A percentile compares a stretch with the other conserved stretches of the same genome.
phyloP scores from a whole-genome alignment of 2,113 vertebrate genomes.

The Reinhardtius hippoglossoides region DNA sequence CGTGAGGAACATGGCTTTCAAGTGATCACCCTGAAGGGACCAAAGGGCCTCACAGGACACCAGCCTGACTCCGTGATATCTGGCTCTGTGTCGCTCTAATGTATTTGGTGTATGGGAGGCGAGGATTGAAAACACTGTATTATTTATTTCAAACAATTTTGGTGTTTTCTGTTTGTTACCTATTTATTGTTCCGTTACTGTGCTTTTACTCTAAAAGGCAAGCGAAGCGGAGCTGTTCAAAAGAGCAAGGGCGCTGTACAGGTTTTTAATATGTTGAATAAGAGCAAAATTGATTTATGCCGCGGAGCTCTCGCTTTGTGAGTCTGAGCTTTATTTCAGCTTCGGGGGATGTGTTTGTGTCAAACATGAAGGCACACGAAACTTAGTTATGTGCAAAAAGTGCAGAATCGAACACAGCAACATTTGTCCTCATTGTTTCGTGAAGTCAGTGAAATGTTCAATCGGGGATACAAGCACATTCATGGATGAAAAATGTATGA shows the following conservation, averaged over 20 bases:
- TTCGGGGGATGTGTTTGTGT: slow-evolving; percentile 28
- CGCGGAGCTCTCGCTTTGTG: slow-evolving; percentile 27
- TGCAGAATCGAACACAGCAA: slow-evolving; percentile 55
- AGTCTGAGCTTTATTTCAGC: slow-evolving; percentile 26
- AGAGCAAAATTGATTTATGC: slow-evolving; percentile 30
- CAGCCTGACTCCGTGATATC: slow-evolving; percentile 58
- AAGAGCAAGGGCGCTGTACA: slow-evolving; percentile 54
- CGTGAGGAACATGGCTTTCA: slow-evolving; percentile 46
- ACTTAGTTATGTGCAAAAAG: slow-evolving; percentile 51
- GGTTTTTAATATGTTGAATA: slow-evolving; percentile 38
- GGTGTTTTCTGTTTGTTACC: slow-evolving; percentile 55
- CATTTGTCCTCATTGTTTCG: slow-evolving; percentile 47
- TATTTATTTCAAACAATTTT: slow-evolving; percentile 71
- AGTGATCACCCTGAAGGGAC: slow-evolving; percentile 67
- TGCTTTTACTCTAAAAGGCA: slow-evolving; percentile 56
- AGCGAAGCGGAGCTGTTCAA: slow-evolving; percentile 40
- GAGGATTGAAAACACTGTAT: slow-evolving; percentile 56
- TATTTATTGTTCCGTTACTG: slow-evolving; percentile 72
- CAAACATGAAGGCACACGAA: slow-evolving; percentile 20
- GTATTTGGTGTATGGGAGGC: slow-evolving; percentile 31
- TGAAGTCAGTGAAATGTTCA: slow-evolving; percentile 14
- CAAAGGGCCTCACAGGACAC: slow-evolving; percentile 68
- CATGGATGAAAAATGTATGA: slow-evolving; percentile 16
- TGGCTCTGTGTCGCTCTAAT: slow-evolving; percentile 55
- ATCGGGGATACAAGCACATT: slow-evolving; percentile 58